Conservation (phyloP, 2,113 vertebrate genomes). For the Passer domesticus region DNA sequence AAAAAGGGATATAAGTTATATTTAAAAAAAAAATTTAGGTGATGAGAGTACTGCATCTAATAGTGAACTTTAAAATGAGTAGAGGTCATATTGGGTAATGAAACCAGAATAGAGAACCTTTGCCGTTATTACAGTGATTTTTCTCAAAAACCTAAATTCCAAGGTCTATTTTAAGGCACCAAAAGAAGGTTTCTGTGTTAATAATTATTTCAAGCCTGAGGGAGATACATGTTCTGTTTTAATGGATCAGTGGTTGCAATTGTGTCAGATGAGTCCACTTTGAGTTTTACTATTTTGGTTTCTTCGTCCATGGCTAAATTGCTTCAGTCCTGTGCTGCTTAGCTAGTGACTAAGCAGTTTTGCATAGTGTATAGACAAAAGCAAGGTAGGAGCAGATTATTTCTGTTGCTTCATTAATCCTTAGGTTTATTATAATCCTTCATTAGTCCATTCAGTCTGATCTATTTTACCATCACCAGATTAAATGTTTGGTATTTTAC, state of each 20-base stretch:
- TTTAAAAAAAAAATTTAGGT: background rate
- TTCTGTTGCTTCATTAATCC: background rate
- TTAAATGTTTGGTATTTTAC: background rate
- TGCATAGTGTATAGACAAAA: background rate
- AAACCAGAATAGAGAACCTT: background rate
- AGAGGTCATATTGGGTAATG: background rate
- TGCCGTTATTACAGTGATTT: background rate
- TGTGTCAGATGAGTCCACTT: background rate
- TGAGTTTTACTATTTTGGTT: background rate
- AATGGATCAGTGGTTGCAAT: background rate
- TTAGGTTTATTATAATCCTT: background rate
- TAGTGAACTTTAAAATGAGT: background rate
- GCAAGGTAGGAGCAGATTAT: background rate
- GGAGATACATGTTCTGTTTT: background rate
- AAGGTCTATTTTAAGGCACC: slow-evolving; percentile 34
- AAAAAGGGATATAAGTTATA: background rate
- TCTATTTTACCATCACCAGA: background rate
- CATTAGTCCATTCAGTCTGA: background rate
- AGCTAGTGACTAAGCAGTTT: background rate
- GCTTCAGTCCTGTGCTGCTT: background rate
- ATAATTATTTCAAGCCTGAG: background rate
- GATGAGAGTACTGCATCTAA: background rate
- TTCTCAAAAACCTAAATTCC: slow-evolving; percentile 1
- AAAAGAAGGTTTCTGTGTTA: slow-evolving; percentile 49
- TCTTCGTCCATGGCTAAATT: background rate